These are phyloP conservation scores for Aphelocoma californica DNA, from an alignment of 2,797 vertebrate genomes.

Conservation along the genomic window DNA sequence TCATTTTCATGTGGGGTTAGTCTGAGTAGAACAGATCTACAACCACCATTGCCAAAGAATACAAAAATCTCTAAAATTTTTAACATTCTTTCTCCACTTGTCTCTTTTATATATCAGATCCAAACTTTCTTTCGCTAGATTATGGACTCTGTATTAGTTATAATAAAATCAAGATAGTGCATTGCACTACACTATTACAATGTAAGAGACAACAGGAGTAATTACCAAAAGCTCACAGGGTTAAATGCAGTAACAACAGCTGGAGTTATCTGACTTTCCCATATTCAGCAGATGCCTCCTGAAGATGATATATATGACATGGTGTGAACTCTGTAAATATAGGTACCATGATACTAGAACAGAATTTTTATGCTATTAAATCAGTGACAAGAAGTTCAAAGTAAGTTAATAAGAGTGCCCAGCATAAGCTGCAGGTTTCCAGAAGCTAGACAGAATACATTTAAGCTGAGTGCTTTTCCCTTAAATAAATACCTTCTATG, in stretches of 20 bases:
- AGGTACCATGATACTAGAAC: background rate
- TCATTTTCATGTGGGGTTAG: background rate
- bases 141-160: background rate
- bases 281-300: background rate
- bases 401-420: background rate
- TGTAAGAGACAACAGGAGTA: background rate
- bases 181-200: background rate
- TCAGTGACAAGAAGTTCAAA: background rate
- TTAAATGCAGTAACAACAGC: slow-evolving; percentile 11
- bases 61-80: background rate
- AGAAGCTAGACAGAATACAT: background rate
- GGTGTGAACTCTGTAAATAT: background rate
- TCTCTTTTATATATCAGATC: background rate
- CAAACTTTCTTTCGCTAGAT: background rate
- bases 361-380: background rate
- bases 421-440: background rate
- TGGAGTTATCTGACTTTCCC: background rate
- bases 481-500: background rate
- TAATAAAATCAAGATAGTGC: background rate
- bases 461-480: background rate
- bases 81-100: background rate
- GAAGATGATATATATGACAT: background rate
- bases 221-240: background rate
- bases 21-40: background rate
- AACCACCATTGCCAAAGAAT: background rate